Percentiles rank a stretch among this genome's conserved stretches.
Conservation (phyloP, 2,888 invertebrate species). For the Tyria jacobaeae region DNA sequence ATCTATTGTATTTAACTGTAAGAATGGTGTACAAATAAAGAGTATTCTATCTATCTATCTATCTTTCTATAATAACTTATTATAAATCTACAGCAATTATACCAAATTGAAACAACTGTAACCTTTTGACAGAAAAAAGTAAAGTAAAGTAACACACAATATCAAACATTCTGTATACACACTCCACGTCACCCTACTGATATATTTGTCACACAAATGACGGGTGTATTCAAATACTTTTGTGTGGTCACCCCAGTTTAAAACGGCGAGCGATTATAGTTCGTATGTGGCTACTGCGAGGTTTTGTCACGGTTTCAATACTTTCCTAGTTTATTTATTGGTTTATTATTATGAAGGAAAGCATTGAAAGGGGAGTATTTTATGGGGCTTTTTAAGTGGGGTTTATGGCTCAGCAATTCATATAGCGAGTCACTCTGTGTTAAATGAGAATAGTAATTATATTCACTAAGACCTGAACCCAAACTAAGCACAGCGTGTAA, state of each 20-base stretch:
- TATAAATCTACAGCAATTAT: too few relatives aligned
- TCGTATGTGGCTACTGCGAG: neutral
- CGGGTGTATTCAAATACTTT: slow-evolving; percentile 17
- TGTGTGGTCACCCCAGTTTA: slow-evolving; percentile 21
- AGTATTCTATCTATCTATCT: too few relatives aligned
- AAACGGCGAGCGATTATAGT: neutral
- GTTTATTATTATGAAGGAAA: slow-evolving; percentile 9
- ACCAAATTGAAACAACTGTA: too few relatives aligned
- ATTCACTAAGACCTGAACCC: too few relatives aligned
- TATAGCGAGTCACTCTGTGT: too few relatives aligned
- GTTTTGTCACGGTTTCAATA: slow-evolving; percentile 13
- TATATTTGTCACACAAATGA: slow-evolving; percentile 29
- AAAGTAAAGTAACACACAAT: neutral
- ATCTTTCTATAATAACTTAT: too few relatives aligned
- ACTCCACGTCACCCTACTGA: slow-evolving; percentile 13
- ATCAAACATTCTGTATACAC: slow-evolving; percentile 12
- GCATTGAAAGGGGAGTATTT: slow-evolving; percentile 5
- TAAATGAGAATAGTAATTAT: too few relatives aligned
- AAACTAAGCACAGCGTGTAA: too few relatives aligned
- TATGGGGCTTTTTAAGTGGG: neutral
- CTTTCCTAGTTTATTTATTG: slow-evolving; percentile 19
- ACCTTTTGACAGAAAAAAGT: neutral
- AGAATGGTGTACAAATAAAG: too few relatives aligned
- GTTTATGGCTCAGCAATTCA: neutral
- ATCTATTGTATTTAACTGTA: too few relatives aligned